Base-by-base conservation (phyloP, 2,797 vertebrate genomes). In the Argentina silus region DNA sequence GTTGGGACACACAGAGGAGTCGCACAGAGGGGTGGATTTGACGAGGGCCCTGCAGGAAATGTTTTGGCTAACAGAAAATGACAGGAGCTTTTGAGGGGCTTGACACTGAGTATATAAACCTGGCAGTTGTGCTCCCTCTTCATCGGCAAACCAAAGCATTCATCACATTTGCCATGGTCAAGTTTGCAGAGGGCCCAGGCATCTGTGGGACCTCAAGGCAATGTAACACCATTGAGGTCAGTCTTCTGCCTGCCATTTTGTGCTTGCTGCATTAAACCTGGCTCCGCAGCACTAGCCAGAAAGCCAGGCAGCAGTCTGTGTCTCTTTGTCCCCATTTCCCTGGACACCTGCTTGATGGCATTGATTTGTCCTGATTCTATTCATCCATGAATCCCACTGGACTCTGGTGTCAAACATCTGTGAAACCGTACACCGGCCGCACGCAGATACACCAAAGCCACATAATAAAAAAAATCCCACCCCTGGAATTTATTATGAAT, bases 381-480 rank as follows among this genome's bases (percentile, higher is more conserved):
- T 93, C 87, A 80, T 83, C 82, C 75, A n/a, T 70, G 68, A 85
- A 79, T 88, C 91, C 87, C 78, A 15, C 78, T 84, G 90, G 88
- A 91, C 88, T 90, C 88, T 83, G 86, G 88, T 89, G 86, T 88
- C 91, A 89, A 90, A 86, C 92, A 93, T 94, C 89, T 94, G 92
- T 91, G 90, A 89, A 75, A 73, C 75, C 57, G 77, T 76, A 79
- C n/a, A 8, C 70, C 70, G 60, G 57, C 56, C 56, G 69, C 67
- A 45, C 48, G 73, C 36, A 23, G 65, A 79, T 70, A 84, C 79
- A 83, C 82, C 79, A 68, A 48, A 44, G 68, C 51, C 70, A 65
- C 67, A 67, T 69, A 1, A 75, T 21, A 72, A 70, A 71, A 57
- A 67, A 60, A 43, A 70, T 60, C 78, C 83, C 77, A 79, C 70